Evolutionary conservation across 2,888 invertebrate species (phyloP).

Genomic region (Tetheella fluctuosa): DNA sequence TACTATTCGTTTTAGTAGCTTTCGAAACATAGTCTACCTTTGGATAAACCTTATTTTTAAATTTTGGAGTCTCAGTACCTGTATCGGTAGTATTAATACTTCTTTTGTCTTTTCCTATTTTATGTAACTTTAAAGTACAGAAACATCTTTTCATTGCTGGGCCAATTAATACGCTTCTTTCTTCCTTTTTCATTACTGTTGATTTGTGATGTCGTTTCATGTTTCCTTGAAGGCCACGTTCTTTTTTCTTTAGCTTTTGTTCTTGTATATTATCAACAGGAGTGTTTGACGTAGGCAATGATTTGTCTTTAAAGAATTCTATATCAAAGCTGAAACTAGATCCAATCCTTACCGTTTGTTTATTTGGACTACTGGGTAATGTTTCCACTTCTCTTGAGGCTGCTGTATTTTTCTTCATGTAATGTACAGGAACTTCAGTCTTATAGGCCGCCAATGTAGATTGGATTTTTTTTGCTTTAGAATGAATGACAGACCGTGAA

Average conservation of each 20-base stretch:
- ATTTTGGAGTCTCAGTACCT: slow-evolving; percentile 22
- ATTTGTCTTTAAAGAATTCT: slow-evolving; percentile 32
- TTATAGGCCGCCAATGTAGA: slow-evolving; percentile 29
- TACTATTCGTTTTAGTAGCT: slow-evolving; percentile 24
- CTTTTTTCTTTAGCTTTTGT: slow-evolving; percentile 14
- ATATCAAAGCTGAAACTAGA: slow-evolving; percentile 34
- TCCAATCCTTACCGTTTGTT: slow-evolving; percentile 27
- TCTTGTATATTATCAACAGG: neutral
- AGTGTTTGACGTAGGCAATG: slow-evolving; percentile 4
- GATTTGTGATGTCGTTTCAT: slow-evolving; percentile 15
- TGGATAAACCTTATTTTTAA: slow-evolving; percentile 11
- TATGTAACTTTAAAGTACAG: slow-evolving; percentile 35
- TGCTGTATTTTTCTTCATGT: slow-evolving; percentile 16
- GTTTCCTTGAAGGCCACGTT: slow-evolving; percentile 15
- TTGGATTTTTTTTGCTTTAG: slow-evolving; percentile 40
- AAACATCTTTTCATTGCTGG: slow-evolving; percentile 32
- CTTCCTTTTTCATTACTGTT: slow-evolving; percentile 17
- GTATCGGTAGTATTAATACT: slow-evolving; percentile 8
- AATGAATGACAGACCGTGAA: slow-evolving; percentile 22
- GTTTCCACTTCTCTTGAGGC: slow-evolving; percentile 16
- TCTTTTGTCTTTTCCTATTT: slow-evolving; percentile 15
- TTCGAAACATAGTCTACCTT: slow-evolving; percentile 17
- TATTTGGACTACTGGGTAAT: slow-evolving; percentile 19
- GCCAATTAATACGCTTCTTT: slow-evolving; percentile 17
- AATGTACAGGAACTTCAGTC: slow-evolving; percentile 22